Evolutionary conservation across 2,113 vertebrate species (phyloP).

Genomic region (Tragelaphus strepsiceros): DNA sequence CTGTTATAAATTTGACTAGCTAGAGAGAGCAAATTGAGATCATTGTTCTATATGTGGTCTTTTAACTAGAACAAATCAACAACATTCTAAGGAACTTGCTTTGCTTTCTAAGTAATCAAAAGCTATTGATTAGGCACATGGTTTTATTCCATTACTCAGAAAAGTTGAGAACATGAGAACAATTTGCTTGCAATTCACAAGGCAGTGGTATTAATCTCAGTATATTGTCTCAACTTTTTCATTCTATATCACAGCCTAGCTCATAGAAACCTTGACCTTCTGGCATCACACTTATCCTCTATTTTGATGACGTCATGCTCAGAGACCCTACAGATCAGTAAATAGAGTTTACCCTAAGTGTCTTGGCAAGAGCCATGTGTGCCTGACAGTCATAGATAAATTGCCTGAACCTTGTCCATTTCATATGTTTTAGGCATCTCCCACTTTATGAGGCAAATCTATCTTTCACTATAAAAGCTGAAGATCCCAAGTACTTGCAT

Average conservation of each 20-base stretch:
- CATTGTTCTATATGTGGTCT: not conserved
- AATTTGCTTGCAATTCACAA: not conserved
- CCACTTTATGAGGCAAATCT: not conserved
- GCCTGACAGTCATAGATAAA: not conserved
- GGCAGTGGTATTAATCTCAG: not conserved
- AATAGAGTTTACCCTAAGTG: not conserved
- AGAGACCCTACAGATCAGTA: not conserved
- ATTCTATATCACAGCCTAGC: not conserved
- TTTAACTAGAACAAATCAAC: conserved; percentile 8
- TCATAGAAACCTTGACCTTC: not conserved
- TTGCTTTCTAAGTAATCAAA: not conserved
- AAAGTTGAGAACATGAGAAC: not conserved
- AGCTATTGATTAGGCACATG: not conserved
- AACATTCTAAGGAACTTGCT: not conserved
- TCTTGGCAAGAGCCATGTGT: not conserved
- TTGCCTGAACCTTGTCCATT: not conserved
- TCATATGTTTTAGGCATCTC: not conserved
- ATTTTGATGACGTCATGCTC: not conserved
- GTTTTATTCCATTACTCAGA: conserved; percentile 9
- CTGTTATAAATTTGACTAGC: not conserved
- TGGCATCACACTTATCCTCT: not conserved
- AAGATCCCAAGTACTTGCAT: not conserved
- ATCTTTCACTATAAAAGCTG: not conserved
- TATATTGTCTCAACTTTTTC: not conserved
- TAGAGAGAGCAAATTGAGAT: not conserved